Base-by-base conservation (phyloP, 64 coral and sea anemone genomes). In the Montipora cactus region DNA sequence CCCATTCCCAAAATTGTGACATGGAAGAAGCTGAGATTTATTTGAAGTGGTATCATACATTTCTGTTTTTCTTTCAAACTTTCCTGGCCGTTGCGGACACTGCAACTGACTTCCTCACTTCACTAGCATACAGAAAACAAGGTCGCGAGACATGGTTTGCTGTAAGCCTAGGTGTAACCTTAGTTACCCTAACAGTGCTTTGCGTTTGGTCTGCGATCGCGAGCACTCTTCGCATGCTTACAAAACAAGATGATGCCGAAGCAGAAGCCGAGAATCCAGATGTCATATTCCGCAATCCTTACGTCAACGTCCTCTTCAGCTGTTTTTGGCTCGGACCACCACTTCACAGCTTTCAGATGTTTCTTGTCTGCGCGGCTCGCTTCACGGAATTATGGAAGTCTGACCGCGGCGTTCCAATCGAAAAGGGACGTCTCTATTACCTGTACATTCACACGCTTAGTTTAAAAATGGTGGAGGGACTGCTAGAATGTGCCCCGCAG, bases 11-110 rank as follows among this genome's bases (percentile, higher is more conserved):
- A 67, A 12, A 11, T 7, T 12, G 9, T 3, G 44, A 19, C 21
- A 81, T 61, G 25, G 44, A 4, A 50, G n/a, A 47, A 45, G 61
- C 59, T 14, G 82, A 49, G 8, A 45, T 86, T 3, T 7, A 71
- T 50, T 86, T 86, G 7, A 86, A 86, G 66, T 86, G 82, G 82
- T 49, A 50, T 64, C 82, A 86, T 18, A 72, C 82, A 47, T 86
- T 86, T 20, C 47, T 86, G 0, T 86, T 86, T 47, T 59, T 86
- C 47, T 86, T 86, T 59, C 82, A 86, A 86, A 47, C 62, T 72
- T 10, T 72, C 47, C 45, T 86, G 19, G 5, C 46, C 46, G 5
- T 86, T n/a, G 82, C 82, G 4, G 82, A 86, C 47, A 86, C 82
- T 1, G 15, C 47, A 48, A 86, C 64, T 12, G 66, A 86, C 4